Evolutionary conservation across 2,888 invertebrate species (phyloP), one percentile per base, ranked within the genome.

Genomic region (Tachystola acroxantha): DNA sequence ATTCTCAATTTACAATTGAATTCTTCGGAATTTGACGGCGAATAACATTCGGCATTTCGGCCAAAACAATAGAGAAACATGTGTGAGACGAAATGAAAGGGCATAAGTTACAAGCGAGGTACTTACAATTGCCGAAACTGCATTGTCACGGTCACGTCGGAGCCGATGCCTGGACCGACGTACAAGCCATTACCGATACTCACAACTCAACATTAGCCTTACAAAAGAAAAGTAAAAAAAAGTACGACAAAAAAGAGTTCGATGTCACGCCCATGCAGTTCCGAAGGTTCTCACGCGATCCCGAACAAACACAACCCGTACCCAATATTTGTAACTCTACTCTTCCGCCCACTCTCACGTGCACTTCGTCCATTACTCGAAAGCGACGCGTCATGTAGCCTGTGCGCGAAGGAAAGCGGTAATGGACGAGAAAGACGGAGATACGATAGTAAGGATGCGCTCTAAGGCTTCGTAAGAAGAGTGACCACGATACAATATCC

Each of bases 211-310:
- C 72, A 75, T 77, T 76, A 73, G 65, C 64, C 61, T 61, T 57
- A 70, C 71, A 74, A 75, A 73, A 68, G 64, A 62, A 68, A 63
- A 57, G 11, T 16, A n/a, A 57, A 63, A 65, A 63, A 62, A 53
- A 49, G 41, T 34, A 46, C 41, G 56, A 63, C 53, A 78, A 77
- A 77, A 80, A 79, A 77, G 66, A 64, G 62, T 64, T 65, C 74
- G 65, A 81, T 82, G 85, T 84, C 85, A 86, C 85, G 84, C 82
- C 80, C 74, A 80, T 82, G 82, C 81, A 78, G 75, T 76, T 71
- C 74, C 58, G 60, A 69, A 68, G 76, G 74, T 85, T 86, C 85
- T 84, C 85, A 85, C 85, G 85, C 73, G 70, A 69, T 66, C 64
- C 62, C 74, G 64, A 79, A 66, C 79, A 85, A 85, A 84, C 74